Percentiles rank a stretch among this genome's conserved stretches.
These are phyloP conservation scores for Gymnothorax javanicus DNA, from an alignment of 2,797 vertebrate genomes.

Conservation along the genomic window DNA sequence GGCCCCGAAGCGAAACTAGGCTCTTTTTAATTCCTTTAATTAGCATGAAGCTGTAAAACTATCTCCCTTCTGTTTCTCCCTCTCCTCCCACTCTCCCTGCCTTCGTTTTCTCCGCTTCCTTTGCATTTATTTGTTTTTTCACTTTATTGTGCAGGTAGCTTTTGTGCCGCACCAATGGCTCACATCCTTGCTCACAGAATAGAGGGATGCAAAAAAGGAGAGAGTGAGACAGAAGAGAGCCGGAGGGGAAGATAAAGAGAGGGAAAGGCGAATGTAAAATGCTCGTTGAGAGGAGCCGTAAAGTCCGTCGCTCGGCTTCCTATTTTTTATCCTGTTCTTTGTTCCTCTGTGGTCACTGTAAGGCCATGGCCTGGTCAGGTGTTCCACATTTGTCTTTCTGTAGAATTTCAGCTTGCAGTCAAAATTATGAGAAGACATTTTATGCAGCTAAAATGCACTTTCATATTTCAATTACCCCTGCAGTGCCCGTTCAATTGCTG, in stretches of 20 bases:
- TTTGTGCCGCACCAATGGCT: conserved; percentile 62
- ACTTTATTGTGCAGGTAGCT: conserved; percentile 66
- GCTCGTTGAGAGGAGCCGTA: conserved; percentile 1
- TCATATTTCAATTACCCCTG: not conserved
- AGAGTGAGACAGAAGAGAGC: conserved; percentile 27
- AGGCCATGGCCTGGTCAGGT: not conserved
- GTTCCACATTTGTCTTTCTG: not conserved
- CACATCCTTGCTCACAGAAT: conserved; percentile 61
- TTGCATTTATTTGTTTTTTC: conserved; percentile 57
- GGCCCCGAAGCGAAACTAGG: conserved; percentile 21
- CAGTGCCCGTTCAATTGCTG: too few species aligned
- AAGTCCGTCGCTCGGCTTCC: not conserved
- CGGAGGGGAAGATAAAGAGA: not conserved
- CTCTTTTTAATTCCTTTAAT: conserved; percentile 68
- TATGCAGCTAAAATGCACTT: not conserved
- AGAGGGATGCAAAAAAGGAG: conserved; percentile 53
- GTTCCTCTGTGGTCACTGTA: not conserved
- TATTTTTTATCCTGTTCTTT: not conserved
- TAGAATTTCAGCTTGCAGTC: not conserved
- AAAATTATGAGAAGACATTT: not conserved
- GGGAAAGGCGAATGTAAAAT: conserved; percentile 9
- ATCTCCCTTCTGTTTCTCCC: conserved; percentile 51
- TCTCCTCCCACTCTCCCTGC: conserved; percentile 3
- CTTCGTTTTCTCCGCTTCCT: conserved; percentile 40
- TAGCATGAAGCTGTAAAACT: conserved; percentile 69